Evolutionary conservation across 2,888 invertebrate genomes (phyloP).

Genomic region (Lithophane semibrunnea): DNA sequence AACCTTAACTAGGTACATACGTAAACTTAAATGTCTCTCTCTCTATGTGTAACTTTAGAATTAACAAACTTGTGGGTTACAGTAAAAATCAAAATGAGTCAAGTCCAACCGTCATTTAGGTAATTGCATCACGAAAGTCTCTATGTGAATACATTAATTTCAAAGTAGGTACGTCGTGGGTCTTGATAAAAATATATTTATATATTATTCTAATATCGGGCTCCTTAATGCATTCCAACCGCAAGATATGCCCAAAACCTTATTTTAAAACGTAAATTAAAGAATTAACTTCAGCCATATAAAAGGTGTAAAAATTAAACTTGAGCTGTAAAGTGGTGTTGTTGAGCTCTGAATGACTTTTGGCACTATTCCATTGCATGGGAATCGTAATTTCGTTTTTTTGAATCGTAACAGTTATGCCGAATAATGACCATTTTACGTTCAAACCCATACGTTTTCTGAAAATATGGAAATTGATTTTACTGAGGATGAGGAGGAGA

Average conservation of each 20-base stretch:
- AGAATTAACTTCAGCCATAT: constrained; percentile 14
- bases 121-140: too few relatives aligned
- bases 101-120: too few relatives aligned
- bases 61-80: background rate
- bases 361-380: constrained; percentile 39
- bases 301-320: constrained; percentile 43
- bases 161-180: background rate
- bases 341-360: constrained; percentile 39
- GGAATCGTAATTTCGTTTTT: constrained; percentile 31
- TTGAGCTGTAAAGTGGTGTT: constrained; percentile 28
- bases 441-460: constrained; percentile 1
- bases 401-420: constrained; percentile 15
- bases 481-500: background rate
- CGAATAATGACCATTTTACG: constrained; percentile 12
- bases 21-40: background rate
- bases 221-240: background rate
- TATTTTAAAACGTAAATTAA: constrained; percentile 19
- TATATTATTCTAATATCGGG: background rate
- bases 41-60: too few relatives aligned
- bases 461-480: constrained; percentile 1
- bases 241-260: background rate
- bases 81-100: background rate
- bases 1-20: background rate
- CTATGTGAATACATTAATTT: too few relatives aligned
- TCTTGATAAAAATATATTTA: constrained; percentile 1